Percentiles rank a stretch among this genome's conserved stretches.
Evolutionary conservation across 1,140 invertebrate genomes (phyloP).

Genomic region (Hyphantria cunea): DNA sequence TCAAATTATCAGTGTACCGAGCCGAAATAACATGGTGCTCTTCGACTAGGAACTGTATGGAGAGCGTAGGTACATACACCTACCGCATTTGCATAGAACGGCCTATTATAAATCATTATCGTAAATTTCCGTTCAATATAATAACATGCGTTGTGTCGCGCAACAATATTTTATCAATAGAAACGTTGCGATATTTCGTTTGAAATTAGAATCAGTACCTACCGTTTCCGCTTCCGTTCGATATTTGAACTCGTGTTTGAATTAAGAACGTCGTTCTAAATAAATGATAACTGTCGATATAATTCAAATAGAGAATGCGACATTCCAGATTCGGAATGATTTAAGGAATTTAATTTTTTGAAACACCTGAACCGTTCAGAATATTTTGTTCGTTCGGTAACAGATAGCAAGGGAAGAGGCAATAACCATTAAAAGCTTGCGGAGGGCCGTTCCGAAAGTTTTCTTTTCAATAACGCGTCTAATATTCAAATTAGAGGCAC

Average conservation of each 20-base stretch:
- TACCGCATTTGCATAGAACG: constrained; percentile 42
- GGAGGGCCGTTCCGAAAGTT: constrained; percentile 72
- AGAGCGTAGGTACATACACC: constrained; percentile 14
- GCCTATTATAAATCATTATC: constrained; percentile 66
- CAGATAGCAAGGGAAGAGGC: constrained; percentile 68
- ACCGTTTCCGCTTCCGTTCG: constrained; percentile 79
- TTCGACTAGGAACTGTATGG: constrained; percentile 22
- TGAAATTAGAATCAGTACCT: constrained; percentile 80
- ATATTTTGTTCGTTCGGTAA: constrained; percentile 55
- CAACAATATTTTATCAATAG: constrained; percentile 77
- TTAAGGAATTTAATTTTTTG: constrained; percentile 40
- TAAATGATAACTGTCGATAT: constrained; percentile 45
- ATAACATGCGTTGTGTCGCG: constrained; percentile 59
- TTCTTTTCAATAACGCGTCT: constrained; percentile 81
- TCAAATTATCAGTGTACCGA: constrained; percentile 29
- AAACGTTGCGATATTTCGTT: constrained; percentile 74
- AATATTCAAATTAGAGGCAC: constrained; percentile 79
- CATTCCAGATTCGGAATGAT: constrained; percentile 19
- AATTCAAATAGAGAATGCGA: constrained; percentile 23
- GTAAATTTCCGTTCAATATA: constrained; percentile 75
- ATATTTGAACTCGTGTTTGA: constrained; percentile 71
- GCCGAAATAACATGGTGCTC: constrained; percentile 14
- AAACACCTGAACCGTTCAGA: constrained; percentile 63
- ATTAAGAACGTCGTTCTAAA: constrained; percentile 71
- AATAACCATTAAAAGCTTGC: constrained; percentile 78